Evolutionary conservation across 1,140 invertebrate genomes (phyloP).

Genomic region (Rhysida immarginata): DNA sequence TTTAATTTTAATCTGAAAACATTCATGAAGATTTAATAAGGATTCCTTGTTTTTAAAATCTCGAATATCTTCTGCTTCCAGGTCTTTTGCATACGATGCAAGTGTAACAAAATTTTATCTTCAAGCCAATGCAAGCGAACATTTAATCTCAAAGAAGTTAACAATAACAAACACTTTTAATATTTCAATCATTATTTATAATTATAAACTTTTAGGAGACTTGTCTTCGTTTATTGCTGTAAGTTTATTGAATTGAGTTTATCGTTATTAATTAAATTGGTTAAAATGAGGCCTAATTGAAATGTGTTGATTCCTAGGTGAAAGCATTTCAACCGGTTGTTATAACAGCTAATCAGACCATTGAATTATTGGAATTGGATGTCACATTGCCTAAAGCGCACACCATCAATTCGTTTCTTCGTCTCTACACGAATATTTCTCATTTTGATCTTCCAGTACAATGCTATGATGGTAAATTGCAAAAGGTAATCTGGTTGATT

Average conservation of each 20-base stretch:
- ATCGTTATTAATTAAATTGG: too few species aligned
- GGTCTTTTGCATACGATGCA: conserved; percentile 30
- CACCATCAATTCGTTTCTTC: conserved; percentile 45
- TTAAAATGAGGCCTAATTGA: too few species aligned
- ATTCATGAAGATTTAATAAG: neutral
- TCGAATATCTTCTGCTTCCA: conserved; percentile 16
- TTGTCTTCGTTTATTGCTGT: too few species aligned
- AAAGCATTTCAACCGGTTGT: too few species aligned
- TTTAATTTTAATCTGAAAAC: too few species aligned
- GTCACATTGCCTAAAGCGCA: too few species aligned
- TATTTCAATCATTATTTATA: conserved; percentile 48
- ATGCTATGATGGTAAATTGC: conserved; percentile 57
- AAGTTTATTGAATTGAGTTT: too few species aligned
- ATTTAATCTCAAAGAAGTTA: conserved; percentile 34
- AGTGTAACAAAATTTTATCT: conserved; percentile 32
- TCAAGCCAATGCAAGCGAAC: conserved; percentile 17
- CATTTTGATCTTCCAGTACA: conserved; percentile 48
- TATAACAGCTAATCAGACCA: too few species aligned
- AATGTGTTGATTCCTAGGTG: too few species aligned
- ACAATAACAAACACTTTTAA: conserved; percentile 52
- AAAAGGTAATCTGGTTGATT: conserved; percentile 33
- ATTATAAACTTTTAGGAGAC: too few species aligned
- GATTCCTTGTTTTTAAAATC: neutral
- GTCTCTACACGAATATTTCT: conserved; percentile 56
- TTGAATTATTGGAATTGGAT: too few species aligned